These are phyloP conservation scores for Smithornis capensis DNA, from an alignment of 2,113 vertebrate species.

Conservation along the genomic window DNA sequence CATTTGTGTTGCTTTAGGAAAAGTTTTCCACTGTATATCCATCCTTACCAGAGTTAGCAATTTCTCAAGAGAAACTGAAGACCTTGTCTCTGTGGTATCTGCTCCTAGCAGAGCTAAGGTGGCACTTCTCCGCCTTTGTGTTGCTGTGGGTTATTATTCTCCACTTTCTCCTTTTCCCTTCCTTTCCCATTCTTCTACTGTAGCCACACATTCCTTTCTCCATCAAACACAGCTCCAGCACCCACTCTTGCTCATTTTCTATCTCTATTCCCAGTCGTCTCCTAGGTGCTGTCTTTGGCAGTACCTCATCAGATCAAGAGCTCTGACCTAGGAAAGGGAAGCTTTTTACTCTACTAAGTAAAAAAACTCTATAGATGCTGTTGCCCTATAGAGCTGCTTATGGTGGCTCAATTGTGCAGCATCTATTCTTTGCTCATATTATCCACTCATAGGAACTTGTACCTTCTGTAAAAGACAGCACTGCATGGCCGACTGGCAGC, in stretches of 20 bases:
- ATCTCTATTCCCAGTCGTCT: not conserved
- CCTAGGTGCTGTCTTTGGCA: not conserved
- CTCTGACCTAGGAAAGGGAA: not conserved
- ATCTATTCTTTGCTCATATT: not conserved
- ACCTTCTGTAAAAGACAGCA: not conserved
- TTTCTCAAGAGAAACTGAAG: not conserved
- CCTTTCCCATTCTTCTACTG: not conserved
- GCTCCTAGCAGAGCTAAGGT: not conserved
- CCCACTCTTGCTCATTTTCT: not conserved
- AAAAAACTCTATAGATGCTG: not conserved
- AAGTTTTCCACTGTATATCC: not conserved
- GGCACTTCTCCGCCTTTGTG: not conserved
- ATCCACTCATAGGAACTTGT: not conserved
- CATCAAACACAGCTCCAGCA: not conserved
- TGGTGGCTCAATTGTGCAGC: not conserved
- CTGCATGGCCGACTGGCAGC: not conserved
- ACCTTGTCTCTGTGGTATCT: not conserved
- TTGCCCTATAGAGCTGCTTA: not conserved
- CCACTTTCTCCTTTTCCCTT: not conserved
- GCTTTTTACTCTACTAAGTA: not conserved
- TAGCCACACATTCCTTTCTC: not conserved
- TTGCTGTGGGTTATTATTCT: not conserved
- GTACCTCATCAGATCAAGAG: not conserved
- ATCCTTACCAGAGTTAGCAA: not conserved
- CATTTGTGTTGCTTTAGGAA: not conserved